These are phyloP conservation scores for Halcyon chelicuti DNA, from an alignment of 2,797 vertebrate genomes.

Conservation along the genomic window DNA sequence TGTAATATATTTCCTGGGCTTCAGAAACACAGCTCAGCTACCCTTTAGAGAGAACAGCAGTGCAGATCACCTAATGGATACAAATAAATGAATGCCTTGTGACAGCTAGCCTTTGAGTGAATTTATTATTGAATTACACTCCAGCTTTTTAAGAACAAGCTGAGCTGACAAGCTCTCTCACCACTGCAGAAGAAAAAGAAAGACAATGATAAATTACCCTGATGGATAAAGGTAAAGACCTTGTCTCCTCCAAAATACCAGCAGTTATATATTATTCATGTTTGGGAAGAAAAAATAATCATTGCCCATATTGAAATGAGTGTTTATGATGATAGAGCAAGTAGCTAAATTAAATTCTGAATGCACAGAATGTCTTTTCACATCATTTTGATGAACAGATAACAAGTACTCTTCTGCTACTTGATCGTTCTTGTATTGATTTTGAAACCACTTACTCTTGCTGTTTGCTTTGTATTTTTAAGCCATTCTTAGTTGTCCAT, in stretches of 20 bases:
- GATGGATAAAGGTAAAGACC: slow-evolving; percentile 72
- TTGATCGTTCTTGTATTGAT: slow-evolving; percentile 79
- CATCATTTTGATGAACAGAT: slow-evolving; percentile 75
- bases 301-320: slow-evolving; percentile 70
- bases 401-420: slow-evolving; percentile 71
- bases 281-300: slow-evolving; percentile 62
- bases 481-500: slow-evolving; percentile 58
- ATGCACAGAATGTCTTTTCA: slow-evolving; percentile 53
- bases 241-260: slow-evolving; percentile 73
- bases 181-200: slow-evolving; percentile 43
- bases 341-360: slow-evolving; percentile 65
- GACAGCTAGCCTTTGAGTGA: slow-evolving; percentile 74
- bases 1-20: not conserved
- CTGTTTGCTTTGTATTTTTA: slow-evolving; percentile 71
- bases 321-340: slow-evolving; percentile 77
- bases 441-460: slow-evolving; percentile 68
- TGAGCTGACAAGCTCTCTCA: slow-evolving; percentile 73
- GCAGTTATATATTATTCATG: slow-evolving; percentile 78
- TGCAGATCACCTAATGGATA: slow-evolving; percentile 72
- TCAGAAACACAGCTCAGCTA: not conserved
- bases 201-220: slow-evolving; percentile 78
- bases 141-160: slow-evolving; percentile 76
- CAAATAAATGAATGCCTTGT: slow-evolving; percentile 73
- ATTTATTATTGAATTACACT: slow-evolving; percentile 82
- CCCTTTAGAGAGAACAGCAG: slow-evolving; percentile 34